phyloP scores from a whole-genome alignment of 2,113 vertebrate species.

The Apteryx owenii region DNA sequence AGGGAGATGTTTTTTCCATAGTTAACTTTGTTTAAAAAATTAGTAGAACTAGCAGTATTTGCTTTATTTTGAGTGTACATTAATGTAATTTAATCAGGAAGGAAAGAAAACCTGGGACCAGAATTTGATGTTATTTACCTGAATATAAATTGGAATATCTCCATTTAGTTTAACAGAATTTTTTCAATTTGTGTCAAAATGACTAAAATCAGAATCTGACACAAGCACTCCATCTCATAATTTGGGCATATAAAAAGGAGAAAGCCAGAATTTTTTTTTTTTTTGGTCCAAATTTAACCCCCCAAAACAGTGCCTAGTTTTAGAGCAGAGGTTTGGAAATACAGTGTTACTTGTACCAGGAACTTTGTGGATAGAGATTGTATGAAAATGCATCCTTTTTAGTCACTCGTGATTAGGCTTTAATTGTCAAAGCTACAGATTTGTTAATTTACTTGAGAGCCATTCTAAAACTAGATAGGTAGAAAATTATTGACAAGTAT shows the following conservation, averaged over 20 bases:
- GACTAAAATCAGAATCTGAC: slow-evolving; percentile 23
- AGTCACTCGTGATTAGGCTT: not conserved
- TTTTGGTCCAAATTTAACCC: not conserved
- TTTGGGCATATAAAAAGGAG: not conserved
- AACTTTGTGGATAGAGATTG: not conserved
- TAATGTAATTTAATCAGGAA: slow-evolving; percentile 67
- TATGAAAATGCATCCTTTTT: not conserved
- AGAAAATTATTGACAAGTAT: not conserved
- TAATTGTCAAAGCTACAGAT: not conserved
- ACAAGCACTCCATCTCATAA: not conserved
- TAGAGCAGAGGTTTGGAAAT: not conserved
- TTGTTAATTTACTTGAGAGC: not conserved
- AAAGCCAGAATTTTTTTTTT: not conserved
- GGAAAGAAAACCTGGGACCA: slow-evolving; percentile 50
- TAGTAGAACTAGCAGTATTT: slow-evolving; percentile 1
- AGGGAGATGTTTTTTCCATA: not conserved
- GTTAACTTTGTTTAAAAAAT: not conserved
- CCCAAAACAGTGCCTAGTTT: not conserved
- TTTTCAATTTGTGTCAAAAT: slow-evolving; percentile 50
- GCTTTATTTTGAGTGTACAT: slow-evolving; percentile 27
- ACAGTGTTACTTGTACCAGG: not conserved
- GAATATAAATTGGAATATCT: slow-evolving; percentile 20
- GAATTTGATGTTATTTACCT: slow-evolving; percentile 58
- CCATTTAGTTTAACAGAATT: slow-evolving; percentile 48
- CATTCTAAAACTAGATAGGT: not conserved